Percentiles rank a stretch among this genome's conserved stretches.
phyloP scores from a whole-genome alignment of 2,888 invertebrate species.

The Zaprionus obscuricornis region DNA sequence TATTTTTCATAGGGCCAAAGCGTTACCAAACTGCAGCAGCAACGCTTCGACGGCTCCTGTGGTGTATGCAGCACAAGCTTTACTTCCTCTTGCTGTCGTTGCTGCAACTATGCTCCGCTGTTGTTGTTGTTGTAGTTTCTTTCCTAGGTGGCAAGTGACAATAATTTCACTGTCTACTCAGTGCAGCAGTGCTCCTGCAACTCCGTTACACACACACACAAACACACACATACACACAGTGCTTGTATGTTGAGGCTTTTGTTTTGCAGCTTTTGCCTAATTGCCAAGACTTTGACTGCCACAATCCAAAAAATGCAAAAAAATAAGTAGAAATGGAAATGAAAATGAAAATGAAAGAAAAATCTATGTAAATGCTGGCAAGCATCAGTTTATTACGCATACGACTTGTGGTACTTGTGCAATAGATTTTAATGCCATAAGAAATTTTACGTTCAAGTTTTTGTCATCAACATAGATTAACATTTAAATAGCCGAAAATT shows the following conservation, averaged over 20 bases:
- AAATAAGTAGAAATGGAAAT: too few species aligned
- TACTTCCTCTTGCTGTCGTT: slow-evolving; percentile 7
- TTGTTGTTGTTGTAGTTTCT: slow-evolving; percentile 25
- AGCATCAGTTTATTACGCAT: slow-evolving; percentile 52
- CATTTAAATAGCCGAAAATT: not conserved
- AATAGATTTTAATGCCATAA: slow-evolving; percentile 35
- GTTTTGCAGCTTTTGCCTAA: slow-evolving; percentile 63
- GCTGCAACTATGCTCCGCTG: not conserved
- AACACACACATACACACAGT: not conserved
- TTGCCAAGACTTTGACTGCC: slow-evolving; percentile 66
- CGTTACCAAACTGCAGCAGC: slow-evolving; percentile 58
- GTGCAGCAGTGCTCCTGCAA: not conserved
- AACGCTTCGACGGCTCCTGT: slow-evolving; percentile 48
- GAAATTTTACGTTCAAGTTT: slow-evolving; percentile 24
- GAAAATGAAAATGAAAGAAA: slow-evolving; percentile 23
- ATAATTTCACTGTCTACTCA: slow-evolving; percentile 63
- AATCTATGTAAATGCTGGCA: slow-evolving; percentile 52
- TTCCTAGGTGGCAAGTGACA: slow-evolving; percentile 73
- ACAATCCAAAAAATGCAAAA: slow-evolving; percentile 9
- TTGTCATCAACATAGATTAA: not conserved
- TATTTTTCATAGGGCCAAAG: slow-evolving; percentile 75
- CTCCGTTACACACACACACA: slow-evolving; percentile 7
- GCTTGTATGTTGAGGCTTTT: slow-evolving; percentile 47
- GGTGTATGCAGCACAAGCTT: too few species aligned
- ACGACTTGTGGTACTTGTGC: slow-evolving; percentile 52